Evolutionary conservation across 2,113 vertebrate species (phyloP), one percentile per base, ranked within the genome.

Genomic region (Corynorhinus townsendii): DNA sequence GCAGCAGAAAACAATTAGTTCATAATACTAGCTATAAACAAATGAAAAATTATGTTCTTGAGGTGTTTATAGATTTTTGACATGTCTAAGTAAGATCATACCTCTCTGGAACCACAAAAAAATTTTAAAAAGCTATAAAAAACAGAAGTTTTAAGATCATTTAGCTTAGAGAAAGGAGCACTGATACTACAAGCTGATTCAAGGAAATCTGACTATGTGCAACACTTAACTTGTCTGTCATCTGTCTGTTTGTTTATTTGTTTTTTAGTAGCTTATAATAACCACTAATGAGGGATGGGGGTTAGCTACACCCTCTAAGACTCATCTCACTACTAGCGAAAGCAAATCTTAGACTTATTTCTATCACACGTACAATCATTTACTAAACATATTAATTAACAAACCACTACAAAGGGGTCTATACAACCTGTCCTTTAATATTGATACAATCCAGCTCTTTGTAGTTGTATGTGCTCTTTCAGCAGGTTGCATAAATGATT

Each of bases 281-380:
- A 2, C 11, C 22, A 89, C 11, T 69, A 59, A 81, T 11, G n/a
- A 40, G 28, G 24, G 14, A 8, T 75, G 3, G 52, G 19, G 56
- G 0, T 62, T 85, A 80, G 10, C 35, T 75, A 82, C 1, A 62
- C 17, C 7, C 1, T 11, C 5, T 7, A 86, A 75, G 24, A 68
- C 4, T 26, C 11, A 69, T 33, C 16, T 82, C 35, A 77, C 38
- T 72, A 49, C 30, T 2, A 56, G 3, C 59, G 17, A 79, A 91
- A 95, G 19, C 11, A 93, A 90, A 72, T 49, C 11, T 83, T 26
- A 87, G 20, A 66, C 28, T 77, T 82, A 94, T 72, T 93, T 93
- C 33, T 56, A 35, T 6, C 68, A 77, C 7, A 56, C 10, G 68
- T n/a, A 22, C 19, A 24, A 4, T 79, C 4, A 83, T 84, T 79